These are phyloP conservation scores for Erethizon dorsatum DNA, from an alignment of 2,797 vertebrate genomes.

Conservation along the genomic window DNA sequence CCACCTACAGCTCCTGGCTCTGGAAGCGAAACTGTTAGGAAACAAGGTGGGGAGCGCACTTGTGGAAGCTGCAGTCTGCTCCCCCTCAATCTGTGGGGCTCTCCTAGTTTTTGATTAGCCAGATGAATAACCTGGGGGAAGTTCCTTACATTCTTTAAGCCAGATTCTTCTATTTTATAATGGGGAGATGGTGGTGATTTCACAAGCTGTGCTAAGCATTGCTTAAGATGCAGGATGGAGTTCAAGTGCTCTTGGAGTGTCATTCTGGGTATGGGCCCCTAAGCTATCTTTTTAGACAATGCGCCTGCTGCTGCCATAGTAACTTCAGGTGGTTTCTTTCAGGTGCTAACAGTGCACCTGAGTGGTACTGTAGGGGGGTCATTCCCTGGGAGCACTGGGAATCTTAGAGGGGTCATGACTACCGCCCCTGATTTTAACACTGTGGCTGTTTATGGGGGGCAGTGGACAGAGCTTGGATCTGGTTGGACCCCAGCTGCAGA, in stretches of 20 bases:
- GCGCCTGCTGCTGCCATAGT: background rate
- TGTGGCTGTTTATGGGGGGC: background rate
- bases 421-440: background rate
- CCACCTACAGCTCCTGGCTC: background rate
- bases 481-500: background rate
- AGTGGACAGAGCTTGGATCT: no score
- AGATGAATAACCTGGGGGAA: background rate
- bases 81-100: background rate
- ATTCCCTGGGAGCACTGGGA: background rate
- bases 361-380: rapidly evolving
- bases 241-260: background rate
- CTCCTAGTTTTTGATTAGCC: background rate
- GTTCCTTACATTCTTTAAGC: background rate
- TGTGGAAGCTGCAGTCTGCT: background rate
- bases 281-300: background rate
- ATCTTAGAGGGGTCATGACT: rapidly evolving
- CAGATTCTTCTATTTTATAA: constrained; percentile 10
- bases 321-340: background rate
- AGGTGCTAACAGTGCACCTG: background rate
- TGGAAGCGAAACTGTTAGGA: background rate
- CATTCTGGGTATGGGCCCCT: background rate
- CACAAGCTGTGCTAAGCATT: background rate
- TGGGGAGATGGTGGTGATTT: background rate
- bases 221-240: background rate
- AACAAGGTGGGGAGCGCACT: rapidly evolving